These are phyloP conservation scores for Neuroscelio doddi DNA, from an alignment of 2,888 invertebrate genomes.

Conservation along the genomic window DNA sequence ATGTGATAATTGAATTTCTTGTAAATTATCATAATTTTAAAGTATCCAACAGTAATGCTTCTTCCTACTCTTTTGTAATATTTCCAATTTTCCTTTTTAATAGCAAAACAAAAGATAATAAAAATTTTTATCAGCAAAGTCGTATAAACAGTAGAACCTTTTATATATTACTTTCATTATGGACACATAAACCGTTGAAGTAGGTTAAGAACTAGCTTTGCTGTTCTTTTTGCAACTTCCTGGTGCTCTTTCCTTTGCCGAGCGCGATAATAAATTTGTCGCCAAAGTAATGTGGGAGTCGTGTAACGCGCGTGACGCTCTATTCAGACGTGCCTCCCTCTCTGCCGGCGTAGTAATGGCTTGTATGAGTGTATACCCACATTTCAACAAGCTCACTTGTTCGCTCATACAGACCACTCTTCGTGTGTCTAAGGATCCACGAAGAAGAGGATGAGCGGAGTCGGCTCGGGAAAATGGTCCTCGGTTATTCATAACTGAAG, in stretches of 20 bases:
- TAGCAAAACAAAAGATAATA: background rate
- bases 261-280: constrained; percentile 60
- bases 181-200: constrained; percentile 26
- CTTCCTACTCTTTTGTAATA: no score
- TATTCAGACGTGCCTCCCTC: constrained; percentile 61
- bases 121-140: background rate
- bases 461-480: constrained; percentile 43
- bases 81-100: no score
- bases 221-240: constrained; percentile 19
- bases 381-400: constrained; percentile 54
- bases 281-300: constrained; percentile 58
- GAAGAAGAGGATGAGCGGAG: constrained; percentile 38
- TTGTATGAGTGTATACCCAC: constrained; percentile 57
- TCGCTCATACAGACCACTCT: constrained; percentile 40
- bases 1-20: no score
- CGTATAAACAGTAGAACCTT: constrained; percentile 22
- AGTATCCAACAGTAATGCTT: no score
- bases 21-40: no score
- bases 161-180: constrained; percentile 28
- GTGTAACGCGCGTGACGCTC: constrained; percentile 55
- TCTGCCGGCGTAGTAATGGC: constrained; percentile 60
- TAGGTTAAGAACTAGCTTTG: constrained; percentile 33
- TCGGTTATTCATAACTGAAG: constrained; percentile 47
- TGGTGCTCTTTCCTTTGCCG: constrained; percentile 17
- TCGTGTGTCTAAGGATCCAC: constrained; percentile 43